A percentile compares a stretch with the other conserved stretches of the same genome.
Evolutionary conservation across 2,797 vertebrate genomes (phyloP).

Genomic region (Enteromius radiatus): DNA sequence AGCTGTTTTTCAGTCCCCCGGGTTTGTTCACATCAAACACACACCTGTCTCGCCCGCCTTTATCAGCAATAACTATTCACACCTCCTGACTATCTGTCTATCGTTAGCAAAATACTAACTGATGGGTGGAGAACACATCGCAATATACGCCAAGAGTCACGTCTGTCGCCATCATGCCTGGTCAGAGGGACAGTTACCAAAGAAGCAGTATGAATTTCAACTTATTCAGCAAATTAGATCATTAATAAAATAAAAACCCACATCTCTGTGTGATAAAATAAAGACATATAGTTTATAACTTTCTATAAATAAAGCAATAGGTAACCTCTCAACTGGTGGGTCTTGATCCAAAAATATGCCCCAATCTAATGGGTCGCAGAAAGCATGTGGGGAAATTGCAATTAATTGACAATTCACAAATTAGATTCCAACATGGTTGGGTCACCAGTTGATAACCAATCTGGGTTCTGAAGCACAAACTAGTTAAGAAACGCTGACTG

Average conservation of each 20-base stretch:
- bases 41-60: conserved; percentile 16
- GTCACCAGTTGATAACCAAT: not conserved
- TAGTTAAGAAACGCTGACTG: not conserved
- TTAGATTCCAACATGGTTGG: not conserved
- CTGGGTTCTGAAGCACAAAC: too few relatives aligned
- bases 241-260: not conserved
- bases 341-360: not conserved
- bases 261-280: not conserved
- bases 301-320: not conserved
- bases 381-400: not conserved
- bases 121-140: conserved; percentile 54
- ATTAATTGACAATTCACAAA: not conserved
- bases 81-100: conserved; percentile 38
- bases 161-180: conserved; percentile 34
- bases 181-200: conserved; percentile 43
- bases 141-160: conserved; percentile 21
- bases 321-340: not conserved
- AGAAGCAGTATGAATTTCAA: not conserved
- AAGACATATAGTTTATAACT: not conserved
- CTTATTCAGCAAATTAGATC: not conserved
- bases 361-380: not conserved
- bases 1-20: not conserved
- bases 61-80: conserved; percentile 47
- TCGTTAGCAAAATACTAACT: conserved; percentile 49
- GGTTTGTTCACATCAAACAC: conserved; percentile 5